phyloP scores from a whole-genome alignment of 2,888 invertebrate genomes.

The Protophormia terraenovae region DNA sequence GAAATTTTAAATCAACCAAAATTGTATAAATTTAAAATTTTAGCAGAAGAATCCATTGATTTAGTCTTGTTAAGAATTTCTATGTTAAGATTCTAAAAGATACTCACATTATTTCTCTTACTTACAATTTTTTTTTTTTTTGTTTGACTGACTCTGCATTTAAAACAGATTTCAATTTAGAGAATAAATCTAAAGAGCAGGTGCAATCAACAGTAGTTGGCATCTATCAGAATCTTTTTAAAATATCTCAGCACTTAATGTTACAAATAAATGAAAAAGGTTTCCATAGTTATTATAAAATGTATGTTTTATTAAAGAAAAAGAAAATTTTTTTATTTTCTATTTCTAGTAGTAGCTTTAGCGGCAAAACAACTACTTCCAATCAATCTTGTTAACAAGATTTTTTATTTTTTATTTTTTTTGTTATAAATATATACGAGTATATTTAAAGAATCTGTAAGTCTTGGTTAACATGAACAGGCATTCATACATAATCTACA shows the following conservation, averaged over 20 bases:
- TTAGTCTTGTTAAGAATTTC: background rate
- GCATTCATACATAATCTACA: slow-evolving; percentile 19
- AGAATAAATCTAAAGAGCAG: slow-evolving; percentile 54
- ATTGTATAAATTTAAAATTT: slow-evolving; percentile 36
- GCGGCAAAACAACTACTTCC: slow-evolving; percentile 60
- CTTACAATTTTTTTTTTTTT: background rate
- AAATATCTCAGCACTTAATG: slow-evolving; percentile 49
- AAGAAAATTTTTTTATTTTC: background rate
- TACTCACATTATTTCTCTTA: background rate
- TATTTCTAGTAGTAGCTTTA: slow-evolving; percentile 32
- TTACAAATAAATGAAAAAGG: slow-evolving; percentile 59
- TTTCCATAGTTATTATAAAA: slow-evolving; percentile 53
- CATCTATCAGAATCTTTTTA: slow-evolving; percentile 28
- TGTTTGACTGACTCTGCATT: background rate
- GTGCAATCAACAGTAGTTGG: slow-evolving; percentile 56
- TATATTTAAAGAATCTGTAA: slow-evolving; percentile 36
- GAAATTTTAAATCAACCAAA: slow-evolving; percentile 20
- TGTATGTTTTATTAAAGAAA: slow-evolving; percentile 26
- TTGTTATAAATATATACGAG: background rate
- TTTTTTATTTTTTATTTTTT: slow-evolving; percentile 48
- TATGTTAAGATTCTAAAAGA: background rate
- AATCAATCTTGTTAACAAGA: slow-evolving; percentile 68
- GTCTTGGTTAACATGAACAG: slow-evolving; percentile 40
- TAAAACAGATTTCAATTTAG: slow-evolving; percentile 42
- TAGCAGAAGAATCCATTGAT: slow-evolving; percentile 6